Conservation (phyloP, 2,797 vertebrate species). For the Bovichtus variegatus region DNA sequence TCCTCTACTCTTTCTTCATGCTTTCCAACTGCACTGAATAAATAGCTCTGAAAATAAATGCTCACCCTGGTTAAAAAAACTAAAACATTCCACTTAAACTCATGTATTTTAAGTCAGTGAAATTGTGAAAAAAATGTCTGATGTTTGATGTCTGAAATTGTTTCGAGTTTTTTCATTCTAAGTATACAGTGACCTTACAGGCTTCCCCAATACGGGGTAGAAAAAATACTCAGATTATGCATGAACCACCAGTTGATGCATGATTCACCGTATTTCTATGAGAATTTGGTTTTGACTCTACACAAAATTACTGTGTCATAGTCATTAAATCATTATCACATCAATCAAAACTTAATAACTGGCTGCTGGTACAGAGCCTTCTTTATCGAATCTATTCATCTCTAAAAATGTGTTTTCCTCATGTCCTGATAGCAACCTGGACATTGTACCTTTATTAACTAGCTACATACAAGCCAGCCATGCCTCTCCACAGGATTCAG, state of each 20-base stretch:
- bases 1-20: slow-evolving; percentile 35
- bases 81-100: neutral
- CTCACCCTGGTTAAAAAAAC: slow-evolving; percentile 5
- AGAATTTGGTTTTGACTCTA: slow-evolving; percentile 35
- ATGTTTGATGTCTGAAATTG: slow-evolving; percentile 21
- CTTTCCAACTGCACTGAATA: slow-evolving; percentile 37
- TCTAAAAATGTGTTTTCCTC: neutral
- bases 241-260: neutral
- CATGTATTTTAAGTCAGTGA: neutral
- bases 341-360: slow-evolving; percentile 47
- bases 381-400: slow-evolving; percentile 16
- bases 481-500: neutral
- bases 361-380: slow-evolving; percentile 10
- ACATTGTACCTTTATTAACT: neutral
- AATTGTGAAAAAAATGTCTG: slow-evolving; percentile 18
- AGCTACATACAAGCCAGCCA: neutral
- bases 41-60: slow-evolving; percentile 24
- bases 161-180: slow-evolving; percentile 5
- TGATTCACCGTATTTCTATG: slow-evolving; percentile 2
- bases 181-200: neutral
- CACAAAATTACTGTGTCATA: slow-evolving; percentile 36
- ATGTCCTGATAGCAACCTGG: slow-evolving; percentile 4
- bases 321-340: slow-evolving; percentile 47
- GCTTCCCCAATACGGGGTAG: neutral
- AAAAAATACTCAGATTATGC: neutral